These are phyloP conservation scores for Galaxias olidus DNA, from an alignment of 2,797 vertebrate genomes.

Conservation along the genomic window DNA sequence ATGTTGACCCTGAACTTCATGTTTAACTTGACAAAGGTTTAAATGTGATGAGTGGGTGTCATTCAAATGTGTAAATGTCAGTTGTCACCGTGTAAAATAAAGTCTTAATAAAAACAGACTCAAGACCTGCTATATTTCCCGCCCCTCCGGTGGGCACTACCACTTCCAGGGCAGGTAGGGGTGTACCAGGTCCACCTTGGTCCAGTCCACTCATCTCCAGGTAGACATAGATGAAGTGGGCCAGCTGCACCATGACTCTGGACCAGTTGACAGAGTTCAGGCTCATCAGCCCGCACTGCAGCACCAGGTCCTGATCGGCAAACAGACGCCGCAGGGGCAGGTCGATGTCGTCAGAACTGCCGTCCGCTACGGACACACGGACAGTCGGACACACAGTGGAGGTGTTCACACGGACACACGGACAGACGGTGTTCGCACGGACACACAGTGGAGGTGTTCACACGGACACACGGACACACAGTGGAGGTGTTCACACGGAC, in stretches of 20 bases:
- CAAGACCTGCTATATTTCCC: conserved; percentile 89
- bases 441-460: not conserved
- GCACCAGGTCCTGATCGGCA: conserved; percentile 77
- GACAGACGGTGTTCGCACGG: not conserved
- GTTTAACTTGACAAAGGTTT: no score
- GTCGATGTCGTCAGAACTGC: conserved; percentile 90
- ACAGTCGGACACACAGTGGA: not conserved
- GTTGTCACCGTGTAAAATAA: no score
- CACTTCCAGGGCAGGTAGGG: conserved; percentile 80
- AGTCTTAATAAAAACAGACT: no score
- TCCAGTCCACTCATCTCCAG: conserved; percentile 72
- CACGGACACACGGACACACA: not conserved
- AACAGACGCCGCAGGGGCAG: conserved; percentile 83
- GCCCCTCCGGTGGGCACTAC: conserved; percentile 92
- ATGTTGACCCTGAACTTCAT: no score
- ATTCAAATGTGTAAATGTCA: no score
- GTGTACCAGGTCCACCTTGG: conserved; percentile 14
- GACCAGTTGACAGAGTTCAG: conserved; percentile 94
- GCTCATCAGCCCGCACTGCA: conserved; percentile 82
- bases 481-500: no score
- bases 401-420: not conserved
- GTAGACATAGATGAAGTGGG: conserved; percentile 88
- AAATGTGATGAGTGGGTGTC: no score
- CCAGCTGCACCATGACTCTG: conserved; percentile 87
- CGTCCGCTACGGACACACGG: conserved; percentile 73